Evolutionary conservation across 2,888 invertebrate genomes (phyloP).

Genomic region (Leptopilina myrica): DNA sequence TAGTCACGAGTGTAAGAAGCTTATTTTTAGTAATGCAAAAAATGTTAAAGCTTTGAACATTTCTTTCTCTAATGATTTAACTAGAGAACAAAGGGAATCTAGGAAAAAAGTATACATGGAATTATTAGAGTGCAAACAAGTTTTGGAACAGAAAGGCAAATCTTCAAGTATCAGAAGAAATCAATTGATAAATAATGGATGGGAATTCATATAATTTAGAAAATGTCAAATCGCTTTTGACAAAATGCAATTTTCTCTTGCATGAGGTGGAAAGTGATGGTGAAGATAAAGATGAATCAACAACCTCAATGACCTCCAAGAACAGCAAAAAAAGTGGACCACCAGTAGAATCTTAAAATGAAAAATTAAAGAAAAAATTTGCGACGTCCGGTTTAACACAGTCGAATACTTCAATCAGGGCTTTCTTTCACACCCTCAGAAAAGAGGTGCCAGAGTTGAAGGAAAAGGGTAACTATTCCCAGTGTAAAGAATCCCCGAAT

Average conservation of each 20-base stretch:
- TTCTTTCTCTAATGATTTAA: too few species aligned
- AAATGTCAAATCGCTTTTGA: too few species aligned
- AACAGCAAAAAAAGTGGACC: constrained; percentile 3
- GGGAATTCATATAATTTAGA: too few species aligned
- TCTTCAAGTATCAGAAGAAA: background rate
- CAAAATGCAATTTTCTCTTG: background rate
- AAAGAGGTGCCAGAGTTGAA: background rate
- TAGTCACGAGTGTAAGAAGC: too few species aligned
- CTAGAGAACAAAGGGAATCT: too few species aligned
- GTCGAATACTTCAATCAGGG: background rate
- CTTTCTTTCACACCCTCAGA: constrained; percentile 1
- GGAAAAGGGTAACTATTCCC: background rate
- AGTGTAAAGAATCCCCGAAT: background rate
- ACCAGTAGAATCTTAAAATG: background rate
- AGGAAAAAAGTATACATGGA: too few species aligned
- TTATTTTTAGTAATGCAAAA: too few species aligned
- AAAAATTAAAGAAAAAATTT: background rate
- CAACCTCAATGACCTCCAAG: constrained; percentile 2
- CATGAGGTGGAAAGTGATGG: constrained; percentile 1
- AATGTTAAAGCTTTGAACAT: too few species aligned
- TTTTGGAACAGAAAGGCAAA: too few species aligned
- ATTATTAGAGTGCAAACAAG: too few species aligned
- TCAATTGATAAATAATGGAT: background rate
- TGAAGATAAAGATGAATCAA: constrained; percentile 8
- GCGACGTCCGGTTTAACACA: background rate